Evolutionary conservation across 2,888 invertebrate species (phyloP), one percentile per base, ranked within the genome.

Genomic region (Aleiodes alternator): DNA sequence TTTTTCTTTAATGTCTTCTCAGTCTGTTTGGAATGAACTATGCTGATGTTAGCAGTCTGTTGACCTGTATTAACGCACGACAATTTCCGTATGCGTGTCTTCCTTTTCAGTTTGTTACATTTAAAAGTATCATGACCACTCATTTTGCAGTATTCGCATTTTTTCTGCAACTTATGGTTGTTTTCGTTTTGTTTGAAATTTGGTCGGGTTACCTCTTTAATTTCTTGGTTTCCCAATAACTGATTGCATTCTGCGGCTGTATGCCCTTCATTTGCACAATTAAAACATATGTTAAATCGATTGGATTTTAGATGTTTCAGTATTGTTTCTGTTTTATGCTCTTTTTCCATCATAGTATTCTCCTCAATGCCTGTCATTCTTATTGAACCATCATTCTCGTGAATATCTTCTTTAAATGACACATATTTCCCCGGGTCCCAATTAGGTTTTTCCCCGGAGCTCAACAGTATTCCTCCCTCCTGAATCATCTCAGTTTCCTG

Each of bases 281-380:
- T 16, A 16, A 56, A 56, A 56, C 56, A 56, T 4, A 56, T 56
- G 4, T 56, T 56, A 9, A 16, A 56, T 56, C 29, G 56, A 56
- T 29, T 29, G 23, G 9, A 9, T 29, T 56, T 23, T 12, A 4
- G 56, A 11, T 56, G 23, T 9, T 56, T 23, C 7, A 8, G 29
- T 16, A 29, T 23, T 55, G 56, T 5, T 6, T 23, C 29, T 23
- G 5, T 29, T 8, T 29, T 56, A 56, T 56, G 2, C 16, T 23
- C 56, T 9, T 23, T 29, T 56, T 29, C 5, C 16, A 16, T 55
- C n/a, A 55, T 6, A 16, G 55, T 16, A 16, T 55, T 55, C 0
- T 55, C 16, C 3, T 16, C 29, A 29, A 56, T 56, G 11, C 4
- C 29, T 8, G 5, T 29, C 5, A 11, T 23, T 12, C 11, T 14